phyloP scores from a whole-genome alignment of 1,140 invertebrate genomes.

The Sipha flava region DNA sequence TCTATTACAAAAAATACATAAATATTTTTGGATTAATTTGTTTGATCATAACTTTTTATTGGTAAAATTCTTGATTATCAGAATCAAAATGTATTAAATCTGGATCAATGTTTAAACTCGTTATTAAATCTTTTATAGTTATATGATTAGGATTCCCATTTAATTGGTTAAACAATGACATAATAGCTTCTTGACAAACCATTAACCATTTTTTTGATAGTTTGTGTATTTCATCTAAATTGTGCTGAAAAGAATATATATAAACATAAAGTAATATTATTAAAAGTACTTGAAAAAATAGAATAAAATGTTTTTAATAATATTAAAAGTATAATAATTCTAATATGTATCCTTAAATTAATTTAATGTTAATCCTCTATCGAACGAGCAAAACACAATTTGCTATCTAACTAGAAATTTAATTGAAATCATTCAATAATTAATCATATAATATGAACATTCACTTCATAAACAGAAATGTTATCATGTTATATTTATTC shows the following conservation, averaged over 20 bases:
- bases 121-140: conserved; percentile 17
- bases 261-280: not conserved
- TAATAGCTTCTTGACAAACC: conserved; percentile 8
- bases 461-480: too few relatives aligned
- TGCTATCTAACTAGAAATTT: too few relatives aligned
- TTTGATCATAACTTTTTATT: too few relatives aligned
- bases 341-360: too few relatives aligned
- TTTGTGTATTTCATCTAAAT: not conserved
- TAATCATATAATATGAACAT: too few relatives aligned
- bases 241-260: not conserved
- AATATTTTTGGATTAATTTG: not conserved
- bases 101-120: not conserved
- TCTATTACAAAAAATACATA: not conserved
- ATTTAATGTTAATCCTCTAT: too few relatives aligned
- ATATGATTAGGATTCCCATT: not conserved
- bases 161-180: not conserved
- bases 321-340: too few relatives aligned
- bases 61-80: not conserved
- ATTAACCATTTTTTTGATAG: conserved; percentile 15
- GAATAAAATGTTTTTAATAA: too few relatives aligned
- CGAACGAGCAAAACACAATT: too few relatives aligned
- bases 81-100: not conserved
- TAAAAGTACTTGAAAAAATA: too few relatives aligned
- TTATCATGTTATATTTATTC: too few relatives aligned
- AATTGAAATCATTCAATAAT: too few relatives aligned